Percentiles rank a stretch among this genome's conserved stretches.
Conservation (phyloP, 2,113 vertebrate genomes). For the Actinemys pallida region DNA sequence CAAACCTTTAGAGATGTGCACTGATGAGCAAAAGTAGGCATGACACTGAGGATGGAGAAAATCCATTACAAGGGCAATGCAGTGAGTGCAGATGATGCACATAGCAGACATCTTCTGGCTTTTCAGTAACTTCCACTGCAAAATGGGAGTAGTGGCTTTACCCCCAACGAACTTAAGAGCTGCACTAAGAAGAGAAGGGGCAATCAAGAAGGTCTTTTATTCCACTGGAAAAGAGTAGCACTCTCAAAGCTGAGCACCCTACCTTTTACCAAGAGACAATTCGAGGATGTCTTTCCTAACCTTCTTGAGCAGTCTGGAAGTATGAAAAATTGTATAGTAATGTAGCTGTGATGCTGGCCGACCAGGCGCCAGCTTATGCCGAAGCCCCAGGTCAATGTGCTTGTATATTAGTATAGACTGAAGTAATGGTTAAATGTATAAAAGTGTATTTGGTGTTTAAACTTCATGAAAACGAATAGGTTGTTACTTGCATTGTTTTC, state of each 20-base stretch:
- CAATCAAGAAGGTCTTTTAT: neutral
- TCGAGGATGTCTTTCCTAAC: neutral
- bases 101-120: slow-evolving; percentile 29
- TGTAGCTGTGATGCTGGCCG: neutral
- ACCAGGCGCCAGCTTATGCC: no score
- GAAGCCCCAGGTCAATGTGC: no score
- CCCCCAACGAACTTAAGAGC: neutral
- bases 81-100: slow-evolving; percentile 67
- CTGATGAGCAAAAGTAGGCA: slow-evolving; percentile 48
- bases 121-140: slow-evolving; percentile 2
- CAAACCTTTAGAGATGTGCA: slow-evolving; percentile 1
- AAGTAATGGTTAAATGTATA: no score
- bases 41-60: slow-evolving; percentile 34
- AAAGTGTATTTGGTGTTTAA: no score
- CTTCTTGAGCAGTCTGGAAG: neutral
- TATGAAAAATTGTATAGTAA: neutral
- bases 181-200: neutral
- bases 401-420: no score
- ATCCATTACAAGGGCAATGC: slow-evolving; percentile 48
- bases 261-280: neutral
- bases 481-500: no score
- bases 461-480: no score
- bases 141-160: neutral
- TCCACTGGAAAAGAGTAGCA: neutral
- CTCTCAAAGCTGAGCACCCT: neutral